Percentiles rank a stretch among this genome's conserved stretches.
Evolutionary conservation across 2,797 vertebrate genomes (phyloP).

Genomic region (Syndactyla subalaris): DNA sequence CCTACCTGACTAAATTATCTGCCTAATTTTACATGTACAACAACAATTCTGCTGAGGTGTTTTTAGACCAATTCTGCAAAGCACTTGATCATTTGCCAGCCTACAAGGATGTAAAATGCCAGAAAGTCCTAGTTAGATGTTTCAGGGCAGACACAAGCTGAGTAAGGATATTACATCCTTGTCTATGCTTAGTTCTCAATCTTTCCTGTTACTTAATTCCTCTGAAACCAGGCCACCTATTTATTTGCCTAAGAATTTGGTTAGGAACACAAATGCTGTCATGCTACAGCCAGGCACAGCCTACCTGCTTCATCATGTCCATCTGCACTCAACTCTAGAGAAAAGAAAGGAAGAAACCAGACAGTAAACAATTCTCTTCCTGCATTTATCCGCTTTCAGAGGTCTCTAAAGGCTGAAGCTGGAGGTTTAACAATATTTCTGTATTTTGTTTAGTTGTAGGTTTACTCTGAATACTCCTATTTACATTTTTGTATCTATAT

Average conservation of each 20-base stretch:
- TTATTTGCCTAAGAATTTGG: neutral
- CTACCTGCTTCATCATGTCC: neutral
- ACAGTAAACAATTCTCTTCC: neutral
- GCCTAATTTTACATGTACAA: neutral
- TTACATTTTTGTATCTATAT: neutral
- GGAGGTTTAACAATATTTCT: neutral
- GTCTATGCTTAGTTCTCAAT: neutral
- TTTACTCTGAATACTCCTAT: neutral
- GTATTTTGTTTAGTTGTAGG: fast-evolving
- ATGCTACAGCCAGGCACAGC: neutral
- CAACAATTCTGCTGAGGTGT: neutral
- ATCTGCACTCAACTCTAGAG: neutral
- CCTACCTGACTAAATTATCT: neutral
- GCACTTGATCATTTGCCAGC: neutral
- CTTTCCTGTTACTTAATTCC: neutral
- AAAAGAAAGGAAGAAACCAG: neutral
- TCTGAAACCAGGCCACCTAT: neutral
- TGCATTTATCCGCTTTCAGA: neutral
- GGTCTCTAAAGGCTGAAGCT: neutral
- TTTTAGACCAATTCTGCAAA: neutral
- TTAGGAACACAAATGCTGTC: neutral
- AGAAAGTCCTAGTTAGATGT: neutral
- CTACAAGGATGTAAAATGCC: neutral
- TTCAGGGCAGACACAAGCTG: neutral
- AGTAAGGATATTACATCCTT: neutral